Percentiles rank a stretch among this genome's conserved stretches.
Conservation (phyloP, 2,113 vertebrate genomes). For the Tachysurus vachellii region DNA sequence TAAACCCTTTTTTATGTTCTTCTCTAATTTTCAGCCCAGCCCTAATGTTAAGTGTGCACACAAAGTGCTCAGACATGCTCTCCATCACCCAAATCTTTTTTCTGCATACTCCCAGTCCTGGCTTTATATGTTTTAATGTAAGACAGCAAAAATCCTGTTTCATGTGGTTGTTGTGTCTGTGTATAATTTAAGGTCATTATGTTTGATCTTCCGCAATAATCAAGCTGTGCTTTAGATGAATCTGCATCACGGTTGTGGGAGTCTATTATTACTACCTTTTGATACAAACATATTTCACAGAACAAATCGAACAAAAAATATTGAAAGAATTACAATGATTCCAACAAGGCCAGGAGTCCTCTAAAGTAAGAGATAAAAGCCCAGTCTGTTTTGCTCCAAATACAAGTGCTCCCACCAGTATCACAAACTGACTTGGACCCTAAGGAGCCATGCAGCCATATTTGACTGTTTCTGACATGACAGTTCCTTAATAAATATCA, state of each 20-base stretch:
- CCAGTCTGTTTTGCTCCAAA: constrained; percentile 22
- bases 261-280: constrained; percentile 28
- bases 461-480: constrained; percentile 54
- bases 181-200: constrained; percentile 42
- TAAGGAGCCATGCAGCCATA: constrained; percentile 32
- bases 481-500: constrained; percentile 62
- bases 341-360: constrained; percentile 17
- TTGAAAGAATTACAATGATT: constrained; percentile 42
- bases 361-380: constrained; percentile 24
- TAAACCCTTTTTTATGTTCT: not conserved
- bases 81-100: constrained; percentile 36
- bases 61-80: constrained; percentile 29
- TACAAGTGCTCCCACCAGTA: constrained; percentile 35
- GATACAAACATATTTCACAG: constrained; percentile 32
- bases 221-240: constrained; percentile 40
- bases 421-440: constrained; percentile 38
- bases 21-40: not conserved
- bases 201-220: constrained; percentile 46
- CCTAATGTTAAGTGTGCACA: not conserved
- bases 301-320: constrained; percentile 31
- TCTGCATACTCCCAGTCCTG: constrained; percentile 37
- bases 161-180: constrained; percentile 46
- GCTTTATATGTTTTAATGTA: constrained; percentile 25
- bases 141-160: constrained; percentile 30
- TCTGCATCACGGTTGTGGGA: constrained; percentile 20